Conservation (phyloP, 2,797 vertebrate species). For the Thripadectes ignobilis region DNA sequence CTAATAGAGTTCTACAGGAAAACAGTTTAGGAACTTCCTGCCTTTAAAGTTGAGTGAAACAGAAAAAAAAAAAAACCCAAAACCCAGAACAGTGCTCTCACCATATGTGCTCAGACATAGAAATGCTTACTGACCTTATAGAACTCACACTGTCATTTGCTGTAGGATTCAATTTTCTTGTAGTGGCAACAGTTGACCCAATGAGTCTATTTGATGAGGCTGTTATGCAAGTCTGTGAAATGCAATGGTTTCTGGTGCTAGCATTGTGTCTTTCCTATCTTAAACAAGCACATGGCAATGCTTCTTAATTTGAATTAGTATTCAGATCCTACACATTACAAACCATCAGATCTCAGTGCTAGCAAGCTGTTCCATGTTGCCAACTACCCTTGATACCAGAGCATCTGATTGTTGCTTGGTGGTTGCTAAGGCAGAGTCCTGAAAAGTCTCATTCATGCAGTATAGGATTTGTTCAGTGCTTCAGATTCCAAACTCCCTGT, state of each 20-base stretch:
- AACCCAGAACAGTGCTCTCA: not conserved
- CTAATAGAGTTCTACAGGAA: not conserved
- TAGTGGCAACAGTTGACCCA: not conserved
- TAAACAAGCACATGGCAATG: not conserved
- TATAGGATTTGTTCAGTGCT: not conserved
- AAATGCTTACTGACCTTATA: not conserved
- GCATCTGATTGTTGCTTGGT: not conserved
- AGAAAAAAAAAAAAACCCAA: not conserved
- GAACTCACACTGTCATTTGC: not conserved
- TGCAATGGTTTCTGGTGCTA: not conserved
- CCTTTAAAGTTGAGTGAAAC: not conserved
- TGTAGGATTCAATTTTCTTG: not conserved
- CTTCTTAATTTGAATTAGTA: not conserved
- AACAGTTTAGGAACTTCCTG: not conserved
- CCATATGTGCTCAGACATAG: not conserved
- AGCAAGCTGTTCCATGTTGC: not conserved
- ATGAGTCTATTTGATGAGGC: not conserved
- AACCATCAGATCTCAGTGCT: not conserved
- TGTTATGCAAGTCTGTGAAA: not conserved
- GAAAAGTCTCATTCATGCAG: slow-evolving; percentile 25
- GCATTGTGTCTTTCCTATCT: not conserved
- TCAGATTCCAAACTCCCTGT: not conserved
- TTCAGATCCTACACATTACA: not conserved
- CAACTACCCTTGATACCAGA: not conserved
- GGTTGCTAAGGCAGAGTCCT: slow-evolving; percentile 34